These are phyloP conservation scores for Saccostrea echinata DNA, from an alignment of 1,140 invertebrate genomes.

Conservation along the genomic window DNA sequence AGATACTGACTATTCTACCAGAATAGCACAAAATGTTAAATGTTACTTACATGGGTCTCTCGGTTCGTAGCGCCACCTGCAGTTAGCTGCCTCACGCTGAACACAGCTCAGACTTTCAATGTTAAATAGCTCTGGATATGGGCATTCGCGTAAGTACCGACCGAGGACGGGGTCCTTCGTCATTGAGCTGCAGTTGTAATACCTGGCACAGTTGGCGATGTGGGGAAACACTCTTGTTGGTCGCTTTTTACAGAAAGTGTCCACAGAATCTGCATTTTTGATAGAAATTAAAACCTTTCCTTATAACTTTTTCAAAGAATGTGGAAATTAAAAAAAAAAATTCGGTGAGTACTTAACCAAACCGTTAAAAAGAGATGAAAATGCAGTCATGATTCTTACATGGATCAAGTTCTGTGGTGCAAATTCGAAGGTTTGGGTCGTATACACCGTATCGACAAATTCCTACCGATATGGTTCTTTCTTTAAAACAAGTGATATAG, in stretches of 20 bases:
- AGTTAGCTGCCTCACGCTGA: conserved; percentile 58
- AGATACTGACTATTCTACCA: too few species aligned
- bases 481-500: conserved; percentile 64
- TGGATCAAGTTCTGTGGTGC: conserved; percentile 64
- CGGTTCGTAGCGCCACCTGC: conserved; percentile 65
- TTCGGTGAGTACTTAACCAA: too few species aligned
- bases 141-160: conserved; percentile 67
- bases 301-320: too few species aligned
- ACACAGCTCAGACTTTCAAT: conserved; percentile 63
- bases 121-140: conserved; percentile 67
- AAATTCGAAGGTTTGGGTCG: conserved; percentile 66
- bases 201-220: conserved; percentile 68
- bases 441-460: conserved; percentile 69
- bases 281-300: background rate
- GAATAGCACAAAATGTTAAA: background rate
- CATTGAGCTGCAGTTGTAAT: conserved; percentile 67
- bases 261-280: conserved; percentile 56
- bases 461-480: conserved; percentile 67
- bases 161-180: conserved; percentile 49
- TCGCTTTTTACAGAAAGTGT: conserved; percentile 59
- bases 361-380: too few species aligned
- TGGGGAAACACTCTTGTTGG: conserved; percentile 64
- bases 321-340: background rate
- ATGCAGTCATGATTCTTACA: conserved; percentile 63
- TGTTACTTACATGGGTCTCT: conserved; percentile 66